Conservation (phyloP, 2,797 vertebrate genomes). For the Sebastes alutus region DNA sequence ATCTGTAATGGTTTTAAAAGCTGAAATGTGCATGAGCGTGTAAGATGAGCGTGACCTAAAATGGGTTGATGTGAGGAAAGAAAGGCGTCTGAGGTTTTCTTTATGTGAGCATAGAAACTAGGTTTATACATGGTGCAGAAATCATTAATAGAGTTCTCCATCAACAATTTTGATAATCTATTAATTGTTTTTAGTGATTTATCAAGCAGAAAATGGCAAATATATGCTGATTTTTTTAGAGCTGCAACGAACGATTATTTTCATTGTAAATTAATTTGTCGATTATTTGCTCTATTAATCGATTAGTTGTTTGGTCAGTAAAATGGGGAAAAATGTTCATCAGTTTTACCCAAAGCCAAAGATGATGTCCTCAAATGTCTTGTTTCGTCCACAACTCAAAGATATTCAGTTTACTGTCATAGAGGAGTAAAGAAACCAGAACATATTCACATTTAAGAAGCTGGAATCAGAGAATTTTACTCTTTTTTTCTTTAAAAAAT, state of each 20-base stretch:
- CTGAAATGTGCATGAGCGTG: slow-evolving; percentile 13
- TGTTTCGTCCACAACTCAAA: too few relatives aligned
- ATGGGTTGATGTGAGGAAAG: slow-evolving; percentile 24
- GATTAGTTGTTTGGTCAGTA: too few relatives aligned
- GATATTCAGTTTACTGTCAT: too few relatives aligned
- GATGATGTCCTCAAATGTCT: too few relatives aligned
- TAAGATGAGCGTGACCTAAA: slow-evolving; percentile 44
- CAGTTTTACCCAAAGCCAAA: too few relatives aligned
- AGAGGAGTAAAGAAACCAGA: too few relatives aligned
- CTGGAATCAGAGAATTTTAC: too few relatives aligned
- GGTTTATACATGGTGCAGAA: not conserved
- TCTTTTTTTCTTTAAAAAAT: too few relatives aligned
- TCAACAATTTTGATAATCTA: not conserved
- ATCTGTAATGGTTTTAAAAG: slow-evolving; percentile 42
- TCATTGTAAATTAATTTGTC: rapidly evolving
- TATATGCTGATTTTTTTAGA: too few relatives aligned
- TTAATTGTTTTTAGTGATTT: not conserved
- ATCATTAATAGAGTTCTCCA: not conserved
- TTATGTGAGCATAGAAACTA: not conserved
- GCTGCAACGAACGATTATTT: too few relatives aligned
- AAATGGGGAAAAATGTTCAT: rapidly evolving
- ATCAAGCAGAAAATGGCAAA: not conserved
- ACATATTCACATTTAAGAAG: too few relatives aligned
- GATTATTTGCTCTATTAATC: too few relatives aligned
- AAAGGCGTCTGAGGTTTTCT: not conserved